phyloP scores from a whole-genome alignment of 2,113 vertebrate species.

The Sus scrofa region T2T-Sscrofa CM000822.6:1046001-1046500 shows the following conservation, averaged over 20 bases:
- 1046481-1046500: background rate
- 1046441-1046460: background rate
- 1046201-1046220: background rate
- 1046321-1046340: background rate
- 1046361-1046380: background rate
- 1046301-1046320: background rate
- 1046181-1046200: background rate
- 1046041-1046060: too few species aligned
- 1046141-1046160: too few species aligned
- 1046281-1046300: background rate
- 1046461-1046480: background rate
- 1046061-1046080: too few species aligned
- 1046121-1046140: too few species aligned
- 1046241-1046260: background rate
- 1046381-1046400: background rate
- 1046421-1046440: background rate
- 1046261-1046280: background rate
- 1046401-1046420: background rate
- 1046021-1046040: too few species aligned
- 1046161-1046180: background rate
- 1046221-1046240: conserved; percentile 7
- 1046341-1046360: background rate
- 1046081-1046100: too few species aligned
- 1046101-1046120: too few species aligned
- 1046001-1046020: too few species aligned